Percentiles rank a stretch among this genome's conserved stretches.
phyloP scores from a whole-genome alignment of 2,113 vertebrate species.

The Oncorhynchus mykiss region DNA sequence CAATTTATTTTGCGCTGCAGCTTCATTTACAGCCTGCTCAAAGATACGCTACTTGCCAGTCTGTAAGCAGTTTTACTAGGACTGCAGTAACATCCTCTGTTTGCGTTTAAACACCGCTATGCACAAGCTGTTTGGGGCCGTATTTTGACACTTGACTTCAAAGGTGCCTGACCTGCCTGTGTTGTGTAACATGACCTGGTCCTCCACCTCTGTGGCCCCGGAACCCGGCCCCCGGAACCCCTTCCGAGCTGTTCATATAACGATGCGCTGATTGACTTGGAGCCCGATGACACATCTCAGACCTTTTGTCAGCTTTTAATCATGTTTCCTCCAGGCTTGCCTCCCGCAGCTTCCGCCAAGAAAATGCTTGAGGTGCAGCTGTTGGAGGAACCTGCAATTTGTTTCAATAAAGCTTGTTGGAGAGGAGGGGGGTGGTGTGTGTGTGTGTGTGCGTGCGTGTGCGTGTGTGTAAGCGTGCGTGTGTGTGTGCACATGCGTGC shows the following conservation, averaged over 20 bases:
- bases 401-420: constrained; percentile 63
- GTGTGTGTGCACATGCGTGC: too few relatives aligned
- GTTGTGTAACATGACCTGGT: constrained; percentile 49
- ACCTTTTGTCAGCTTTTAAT: constrained; percentile 62
- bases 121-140: background rate
- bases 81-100: too few relatives aligned
- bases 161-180: constrained; percentile 43
- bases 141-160: constrained; percentile 54
- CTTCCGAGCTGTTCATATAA: constrained; percentile 53
- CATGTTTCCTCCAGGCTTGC: constrained; percentile 25
- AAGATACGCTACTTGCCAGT: background rate
- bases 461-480: background rate
- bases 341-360: background rate
- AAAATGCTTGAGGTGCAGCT: constrained; percentile 64
- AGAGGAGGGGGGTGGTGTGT: background rate
- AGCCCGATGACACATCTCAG: constrained; percentile 63
- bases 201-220: background rate
- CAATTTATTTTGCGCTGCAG: background rate
- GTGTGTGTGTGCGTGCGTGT: background rate
- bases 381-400: constrained; percentile 57
- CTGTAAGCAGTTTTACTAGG: background rate
- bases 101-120: constrained; percentile 32
- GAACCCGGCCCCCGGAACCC: constrained; percentile 14
- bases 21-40: background rate
- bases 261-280: constrained; percentile 68